phyloP scores from a whole-genome alignment of 2,797 vertebrate species.

The Lagocephalus sceleratus region DNA sequence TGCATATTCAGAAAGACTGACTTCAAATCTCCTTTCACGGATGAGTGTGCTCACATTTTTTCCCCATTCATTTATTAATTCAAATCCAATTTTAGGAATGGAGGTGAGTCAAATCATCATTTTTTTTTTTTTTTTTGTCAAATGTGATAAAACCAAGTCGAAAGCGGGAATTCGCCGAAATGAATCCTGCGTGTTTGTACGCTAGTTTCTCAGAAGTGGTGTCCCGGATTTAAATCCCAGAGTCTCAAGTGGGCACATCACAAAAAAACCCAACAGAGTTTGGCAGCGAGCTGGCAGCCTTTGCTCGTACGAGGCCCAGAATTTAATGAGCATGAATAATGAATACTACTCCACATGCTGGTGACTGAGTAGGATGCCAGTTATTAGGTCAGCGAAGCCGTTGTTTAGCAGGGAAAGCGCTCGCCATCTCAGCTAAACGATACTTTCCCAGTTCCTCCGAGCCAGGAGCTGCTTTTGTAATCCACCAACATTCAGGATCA shows the following conservation, averaged over 20 bases:
- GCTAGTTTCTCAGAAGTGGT: constrained; percentile 74
- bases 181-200: constrained; percentile 65
- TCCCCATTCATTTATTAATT: constrained; percentile 66
- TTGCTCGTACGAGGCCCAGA: constrained; percentile 77
- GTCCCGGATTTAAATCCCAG: constrained; percentile 80
- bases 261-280: constrained; percentile 79
- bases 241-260: constrained; percentile 84
- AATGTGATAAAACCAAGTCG: constrained; percentile 75
- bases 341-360: constrained; percentile 81
- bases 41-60: constrained; percentile 39
- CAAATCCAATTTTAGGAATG: constrained; percentile 69
- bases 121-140: constrained; percentile 75
- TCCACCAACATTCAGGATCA: no score
- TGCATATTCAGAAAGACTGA: constrained; percentile 70
- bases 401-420: constrained; percentile 71
- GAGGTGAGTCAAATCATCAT: constrained; percentile 61
- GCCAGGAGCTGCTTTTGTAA: no score
- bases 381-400: constrained; percentile 82
- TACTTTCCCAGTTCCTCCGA: constrained; percentile 34
- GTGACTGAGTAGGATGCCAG: constrained; percentile 77
- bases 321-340: constrained; percentile 90
- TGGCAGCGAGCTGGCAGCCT: constrained; percentile 81
- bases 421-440: constrained; percentile 63
- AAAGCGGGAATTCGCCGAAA: constrained; percentile 51
- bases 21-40: constrained; percentile 71